Evolutionary conservation across 2,113 vertebrate species (phyloP).

Genomic region (Passer domesticus): DNA sequence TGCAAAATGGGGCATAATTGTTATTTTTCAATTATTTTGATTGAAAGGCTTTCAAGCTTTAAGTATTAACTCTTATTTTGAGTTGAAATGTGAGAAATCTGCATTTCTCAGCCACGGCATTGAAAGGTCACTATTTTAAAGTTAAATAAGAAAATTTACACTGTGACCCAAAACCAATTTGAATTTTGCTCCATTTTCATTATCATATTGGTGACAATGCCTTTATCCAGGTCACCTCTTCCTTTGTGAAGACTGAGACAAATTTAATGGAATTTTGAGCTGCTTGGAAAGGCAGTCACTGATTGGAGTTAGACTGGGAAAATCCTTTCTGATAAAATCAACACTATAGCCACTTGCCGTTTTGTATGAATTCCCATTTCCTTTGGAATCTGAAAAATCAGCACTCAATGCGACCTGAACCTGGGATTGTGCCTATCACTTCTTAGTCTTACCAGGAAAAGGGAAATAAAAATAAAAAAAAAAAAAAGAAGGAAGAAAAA

Average conservation of each 20-base stretch:
- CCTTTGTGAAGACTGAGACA: background rate
- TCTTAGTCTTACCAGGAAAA: background rate
- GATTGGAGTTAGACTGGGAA: background rate
- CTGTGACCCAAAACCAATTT: background rate
- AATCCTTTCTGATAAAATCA: background rate
- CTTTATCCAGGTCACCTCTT: background rate
- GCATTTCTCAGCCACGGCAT: background rate
- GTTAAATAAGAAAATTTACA: background rate
- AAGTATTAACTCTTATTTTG: background rate
- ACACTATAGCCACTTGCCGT: background rate
- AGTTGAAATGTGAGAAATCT: background rate
- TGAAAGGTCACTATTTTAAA: background rate
- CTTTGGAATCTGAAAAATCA: background rate
- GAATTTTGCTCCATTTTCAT: background rate
- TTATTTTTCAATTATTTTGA: background rate
- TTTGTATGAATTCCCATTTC: background rate
- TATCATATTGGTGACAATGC: background rate
- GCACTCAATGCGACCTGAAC: background rate
- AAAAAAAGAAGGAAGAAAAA: background rate
- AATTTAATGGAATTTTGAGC: background rate
- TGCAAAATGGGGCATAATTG: background rate
- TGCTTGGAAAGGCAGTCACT: background rate
- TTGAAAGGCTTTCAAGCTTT: background rate
- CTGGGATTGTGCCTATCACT: background rate
- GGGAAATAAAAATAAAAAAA: background rate